Evolutionary conservation across 2,113 vertebrate species (phyloP), one percentile per base, ranked within the genome.

Genomic region (Paraplagusia blochii): DNA sequence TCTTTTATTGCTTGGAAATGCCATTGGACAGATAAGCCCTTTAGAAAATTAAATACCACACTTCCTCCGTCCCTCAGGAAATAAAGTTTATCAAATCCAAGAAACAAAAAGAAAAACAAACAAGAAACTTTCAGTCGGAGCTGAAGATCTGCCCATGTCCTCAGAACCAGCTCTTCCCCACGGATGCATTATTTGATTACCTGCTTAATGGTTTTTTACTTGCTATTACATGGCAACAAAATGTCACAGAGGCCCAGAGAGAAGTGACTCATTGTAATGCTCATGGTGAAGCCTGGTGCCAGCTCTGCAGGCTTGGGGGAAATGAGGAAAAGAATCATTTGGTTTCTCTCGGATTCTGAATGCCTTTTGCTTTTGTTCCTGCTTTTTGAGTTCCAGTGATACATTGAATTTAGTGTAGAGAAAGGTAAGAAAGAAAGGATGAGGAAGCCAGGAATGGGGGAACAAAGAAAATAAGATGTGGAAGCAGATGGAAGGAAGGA

Each of bases 141-240:
- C 71, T 67, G 43, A 68, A 67, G 71, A 82, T 58, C 39, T 29
- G 69, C 74, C 53, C 40, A 68, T 19, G n/a, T 44, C 64, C 63
- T 78, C 69, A 34, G 48, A 29, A 85, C 62, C 66, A 68, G 48
- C 54, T 72, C 77, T 69, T 55, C 69, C 71, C 71, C 77, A 46
- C 17, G 69, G 81, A 86, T 74, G 60, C 71, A 76, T 80, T 78
- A 83, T 80, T 80, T 88, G 83, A 87, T 85, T 83, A 83, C 77
- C 11, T n/a, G 64, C 74, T 72, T 86, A 81, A 88, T 87, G 76
- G 82, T 63, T 84, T 84, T 84, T 78, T 74, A 74, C 76, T 72
- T 70, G 69, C 81, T 77, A 80, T 80, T 87, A 74, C 76, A 74
- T 74, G 43, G 74, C 56, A 73, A 66, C 22, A 61, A 84, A 85